These are phyloP conservation scores for Rachycentron canadum DNA, from an alignment of 2,797 vertebrate species.

Conservation along the genomic window DNA sequence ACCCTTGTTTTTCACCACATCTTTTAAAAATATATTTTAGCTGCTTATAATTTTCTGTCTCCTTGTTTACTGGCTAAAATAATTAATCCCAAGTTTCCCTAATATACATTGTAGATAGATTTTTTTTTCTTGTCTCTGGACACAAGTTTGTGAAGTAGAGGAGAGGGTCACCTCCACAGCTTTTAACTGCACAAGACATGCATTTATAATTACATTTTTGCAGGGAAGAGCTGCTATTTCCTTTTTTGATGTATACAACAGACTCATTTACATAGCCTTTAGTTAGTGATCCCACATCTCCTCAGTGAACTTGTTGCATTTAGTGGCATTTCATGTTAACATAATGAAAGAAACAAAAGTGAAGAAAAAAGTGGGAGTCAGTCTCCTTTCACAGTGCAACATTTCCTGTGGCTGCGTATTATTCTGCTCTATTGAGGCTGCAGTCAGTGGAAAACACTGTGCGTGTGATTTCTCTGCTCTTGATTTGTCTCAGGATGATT, in stretches of 20 bases:
- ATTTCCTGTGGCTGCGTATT: conserved; percentile 41
- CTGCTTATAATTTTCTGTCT: not conserved
- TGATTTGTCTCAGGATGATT: conserved; percentile 26
- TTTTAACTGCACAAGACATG: conserved; percentile 22
- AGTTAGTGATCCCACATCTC: conserved; percentile 32
- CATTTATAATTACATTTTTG: conserved; percentile 26
- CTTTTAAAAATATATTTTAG: conserved; percentile 16
- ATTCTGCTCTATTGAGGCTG: conserved; percentile 40
- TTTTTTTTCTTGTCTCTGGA: not conserved
- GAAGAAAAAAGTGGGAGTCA: conserved; percentile 9
- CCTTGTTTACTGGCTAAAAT: not conserved
- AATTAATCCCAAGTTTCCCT: not conserved
- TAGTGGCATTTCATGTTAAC: conserved; percentile 47
- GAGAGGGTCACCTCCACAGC: not conserved
- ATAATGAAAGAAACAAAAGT: conserved; percentile 54
- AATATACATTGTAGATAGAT: not conserved
- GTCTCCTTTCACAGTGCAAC: conserved; percentile 28
- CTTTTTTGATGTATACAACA: conserved; percentile 20
- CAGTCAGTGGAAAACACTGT: conserved; percentile 44
- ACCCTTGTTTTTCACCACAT: conserved; percentile 26
- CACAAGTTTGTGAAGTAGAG: not conserved
- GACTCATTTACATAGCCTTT: conserved; percentile 31
- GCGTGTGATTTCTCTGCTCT: conserved; percentile 37
- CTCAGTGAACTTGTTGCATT: conserved; percentile 50
- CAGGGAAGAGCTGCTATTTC: conserved; percentile 27